Evolutionary conservation across 2,113 vertebrate species (phyloP), one percentile per base, ranked within the genome.

Genomic region (Channa maculata): DNA sequence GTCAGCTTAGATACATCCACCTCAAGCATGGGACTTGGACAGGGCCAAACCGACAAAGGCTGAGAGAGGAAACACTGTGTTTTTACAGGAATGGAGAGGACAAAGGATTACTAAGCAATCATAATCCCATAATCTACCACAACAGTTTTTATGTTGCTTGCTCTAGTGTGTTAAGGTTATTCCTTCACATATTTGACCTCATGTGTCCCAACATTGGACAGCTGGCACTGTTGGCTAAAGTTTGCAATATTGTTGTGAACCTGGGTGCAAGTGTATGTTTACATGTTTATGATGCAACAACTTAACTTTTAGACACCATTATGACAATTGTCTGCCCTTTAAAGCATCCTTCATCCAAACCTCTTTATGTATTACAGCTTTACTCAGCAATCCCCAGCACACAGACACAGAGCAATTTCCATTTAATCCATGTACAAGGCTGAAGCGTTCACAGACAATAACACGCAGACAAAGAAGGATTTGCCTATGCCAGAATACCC

Each of bases 371-470:
- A 80, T 86, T 91, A 84, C 82, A 73, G 80, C 86, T 87, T 89
- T 64, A 88, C 83, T 88, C 83, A 84, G 88, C 88, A 89, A 83
- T 91, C 89, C 79, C 70, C 63, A 39, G 24, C 68, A 51, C 52
- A 59, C 82, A 79, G 41, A 75, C 63, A 74, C 37, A 48, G 36
- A 85, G 82, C 86, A 79, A 90, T 91, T 89, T 88, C 77, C 71
- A 89, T 90, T 91, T 92, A 92, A 91, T 88, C 88, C 83, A 81
- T 77, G 85, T 82, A 88, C 88, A 83, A 87, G 86, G 78, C 83
- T 79, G 80, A 67, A 76, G 75, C 65, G 49, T 88, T 87, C 87
- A 84, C 88, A 80, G 84, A 83, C 89, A 93, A 93, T 88, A 84
- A 85, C 84, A 77, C 46, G 64, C 85, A 89, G 75, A 89, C 91